Evolutionary conservation across 2,888 invertebrate genomes (phyloP), one percentile per base, ranked within the genome.

Genomic region (Drosophila sordidapex): DNA sequence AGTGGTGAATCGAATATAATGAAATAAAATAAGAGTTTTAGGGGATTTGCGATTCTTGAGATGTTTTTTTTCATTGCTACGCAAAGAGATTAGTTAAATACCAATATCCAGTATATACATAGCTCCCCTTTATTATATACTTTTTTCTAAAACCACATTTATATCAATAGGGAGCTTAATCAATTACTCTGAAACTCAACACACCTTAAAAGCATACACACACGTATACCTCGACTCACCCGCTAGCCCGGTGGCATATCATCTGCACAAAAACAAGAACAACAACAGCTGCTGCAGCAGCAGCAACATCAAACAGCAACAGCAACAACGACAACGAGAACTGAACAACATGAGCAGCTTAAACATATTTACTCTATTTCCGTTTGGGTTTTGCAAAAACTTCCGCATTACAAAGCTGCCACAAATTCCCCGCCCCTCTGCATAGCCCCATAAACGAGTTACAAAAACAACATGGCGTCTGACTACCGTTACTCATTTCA

Each of bases 321-420:
- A 63, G 46, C 49, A 58, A 25, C 29, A 51, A 40, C 58, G 65
- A 56, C 68, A 69, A 58, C 53, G 70, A 63, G 64, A 70, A 58
- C 71, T 74, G 66, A 71, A 57, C 78, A 81, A 68, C 65, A 63
- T 57, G 69, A 69, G 77, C 69, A 84, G 85, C 90, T 87, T 86
- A 87, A 86, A 86, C 85, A 85, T 89, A 86, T 86, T 86, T 89
- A 88, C 82, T 85, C 90, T 86, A 89, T 86, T 86, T 86, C 85
- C 85, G 85, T 89, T 86, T 87, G 76, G 90, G 88, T 89, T 86
- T 86, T 80, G 80, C 88, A 82, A 89, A 87, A 85, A 89, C 89
- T 85, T 85, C 85, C 85, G 85, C 87, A 87, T 87, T 85, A 85
- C 85, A 87, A 87, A 89, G 83, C 85, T 86, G 88, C 87, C 90